Evolutionary conservation across 1,140 invertebrate species (phyloP).

Genomic region (Vanessa atalanta): DNA sequence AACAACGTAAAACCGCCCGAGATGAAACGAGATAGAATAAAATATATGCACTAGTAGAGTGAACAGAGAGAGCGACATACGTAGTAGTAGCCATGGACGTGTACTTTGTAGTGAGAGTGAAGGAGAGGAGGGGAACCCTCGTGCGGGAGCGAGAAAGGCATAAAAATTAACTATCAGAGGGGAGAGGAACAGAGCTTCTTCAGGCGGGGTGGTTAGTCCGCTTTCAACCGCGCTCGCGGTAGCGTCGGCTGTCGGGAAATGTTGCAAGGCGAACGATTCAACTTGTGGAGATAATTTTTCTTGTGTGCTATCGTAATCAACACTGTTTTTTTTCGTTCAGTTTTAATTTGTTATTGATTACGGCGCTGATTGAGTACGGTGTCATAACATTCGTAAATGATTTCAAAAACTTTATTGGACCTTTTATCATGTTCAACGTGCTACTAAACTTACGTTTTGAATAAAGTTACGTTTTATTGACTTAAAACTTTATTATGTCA

Average conservation of each 20-base stretch:
- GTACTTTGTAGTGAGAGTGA: constrained; percentile 60
- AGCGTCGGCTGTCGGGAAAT: constrained; percentile 54
- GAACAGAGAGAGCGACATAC: constrained; percentile 75
- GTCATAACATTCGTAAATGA: background rate
- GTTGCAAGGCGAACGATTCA: constrained; percentile 58
- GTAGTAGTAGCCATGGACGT: constrained; percentile 71
- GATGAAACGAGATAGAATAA: constrained; percentile 81
- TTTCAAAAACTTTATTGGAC: constrained; percentile 28
- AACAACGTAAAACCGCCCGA: constrained; percentile 77
- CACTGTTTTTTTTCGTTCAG: constrained; percentile 25
- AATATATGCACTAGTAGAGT: constrained; percentile 80
- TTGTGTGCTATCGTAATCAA: constrained; percentile 55
- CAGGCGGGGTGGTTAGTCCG: constrained; percentile 79
- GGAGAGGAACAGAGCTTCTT: constrained; percentile 77
- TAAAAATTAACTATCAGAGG: constrained; percentile 78
- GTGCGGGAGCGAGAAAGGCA: constrained; percentile 61
- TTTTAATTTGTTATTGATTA: constrained; percentile 15
- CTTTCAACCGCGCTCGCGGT: constrained; percentile 70
- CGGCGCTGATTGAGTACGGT: background rate
- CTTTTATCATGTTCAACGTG: constrained; percentile 47
- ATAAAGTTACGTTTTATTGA: constrained; percentile 35
- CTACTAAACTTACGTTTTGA: constrained; percentile 29
- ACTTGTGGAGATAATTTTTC: constrained; percentile 71
- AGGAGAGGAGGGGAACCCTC: constrained; percentile 65
- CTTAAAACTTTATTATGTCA: constrained; percentile 55